Evolutionary conservation across 2,888 invertebrate genomes (phyloP).

Genomic region (Leptopilina myrica): DNA sequence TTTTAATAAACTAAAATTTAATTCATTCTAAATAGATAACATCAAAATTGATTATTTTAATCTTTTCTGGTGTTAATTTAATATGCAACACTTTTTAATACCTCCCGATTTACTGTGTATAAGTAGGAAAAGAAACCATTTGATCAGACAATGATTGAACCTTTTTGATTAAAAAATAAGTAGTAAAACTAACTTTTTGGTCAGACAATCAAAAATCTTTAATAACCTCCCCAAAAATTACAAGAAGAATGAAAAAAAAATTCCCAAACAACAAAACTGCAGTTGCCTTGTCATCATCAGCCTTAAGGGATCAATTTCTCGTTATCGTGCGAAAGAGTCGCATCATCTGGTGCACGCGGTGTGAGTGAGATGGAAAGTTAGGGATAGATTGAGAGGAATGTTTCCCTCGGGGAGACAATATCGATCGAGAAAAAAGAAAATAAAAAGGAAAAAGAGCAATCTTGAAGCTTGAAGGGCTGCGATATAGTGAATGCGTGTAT

Average conservation of each 20-base stretch:
- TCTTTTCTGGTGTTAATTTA: too few relatives aligned
- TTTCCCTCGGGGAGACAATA: conserved; percentile 35
- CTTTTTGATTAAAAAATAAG: too few relatives aligned
- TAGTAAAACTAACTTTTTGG: too few relatives aligned
- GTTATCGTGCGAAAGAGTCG: conserved; percentile 28
- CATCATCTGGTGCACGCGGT: conserved; percentile 32
- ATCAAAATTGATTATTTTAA: too few relatives aligned
- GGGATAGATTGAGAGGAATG: not conserved
- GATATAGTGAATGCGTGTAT: not conserved
- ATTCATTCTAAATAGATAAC: too few relatives aligned
- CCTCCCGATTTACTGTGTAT: too few relatives aligned
- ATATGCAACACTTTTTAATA: too few relatives aligned
- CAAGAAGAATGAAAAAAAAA: not conserved
- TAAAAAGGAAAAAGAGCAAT: conserved; percentile 17
- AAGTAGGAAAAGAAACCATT: too few relatives aligned
- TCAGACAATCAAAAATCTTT: too few relatives aligned
- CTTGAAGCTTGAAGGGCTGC: conserved; percentile 27
- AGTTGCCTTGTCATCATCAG: not conserved
- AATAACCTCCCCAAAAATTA: not conserved
- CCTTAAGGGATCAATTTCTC: conserved; percentile 34
- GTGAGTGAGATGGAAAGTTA: not conserved
- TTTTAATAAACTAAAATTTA: too few relatives aligned
- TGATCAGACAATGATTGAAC: too few relatives aligned
- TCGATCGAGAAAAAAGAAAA: conserved; percentile 9
- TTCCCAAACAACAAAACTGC: not conserved